Evolutionary conservation across 2,797 vertebrate genomes (phyloP), one percentile per base, ranked within the genome.

Genomic region (Tolypeutes matacus): DNA sequence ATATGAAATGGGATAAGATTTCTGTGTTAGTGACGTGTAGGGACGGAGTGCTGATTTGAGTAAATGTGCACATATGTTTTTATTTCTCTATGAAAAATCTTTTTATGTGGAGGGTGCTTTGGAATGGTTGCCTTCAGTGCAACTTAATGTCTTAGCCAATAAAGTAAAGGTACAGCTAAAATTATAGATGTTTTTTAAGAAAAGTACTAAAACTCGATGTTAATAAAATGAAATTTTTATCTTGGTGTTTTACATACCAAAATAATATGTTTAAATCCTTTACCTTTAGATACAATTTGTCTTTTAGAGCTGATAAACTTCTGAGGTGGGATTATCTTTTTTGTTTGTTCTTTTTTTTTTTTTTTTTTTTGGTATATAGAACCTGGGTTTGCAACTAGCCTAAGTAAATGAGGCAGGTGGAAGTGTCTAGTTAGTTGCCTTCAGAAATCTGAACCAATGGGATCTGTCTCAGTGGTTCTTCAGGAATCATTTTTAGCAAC

Each of bases 161-260:
- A 83, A 83, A 42, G 7, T 69, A 77, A 95, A 90, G n/a, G 34
- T 62, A 29, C 76, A 42, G 36, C 25, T 73, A 76, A 91, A 90
- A 92, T 70, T 86, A 34, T 18, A 73, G 62, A 88, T 60, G 25
- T 27, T 67, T 88, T 88, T 93, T 67, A 89, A 87, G 36, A 92
- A n/a, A 93, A 64, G 58, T 62, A 31, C 62, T 73, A 34, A 81
- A 90, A 94, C 51, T 13, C 11, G 53, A 0, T 84, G 8, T 73
- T 87, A 64, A 89, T 82, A 78, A 86, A 91, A 89, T 62, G 53
- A 95, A 65, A 51, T 76, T 95, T 92, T 93, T 91, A 78, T 56
- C 39, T 49, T 78, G 62, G 64, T 70, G 23, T 87, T 86, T 94
- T 78, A 64, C 2, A 21, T 75, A 25, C 29, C 36, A 89, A 65